Conservation (phyloP, 2,113 vertebrate species). For the Heliornis fulica region DNA sequence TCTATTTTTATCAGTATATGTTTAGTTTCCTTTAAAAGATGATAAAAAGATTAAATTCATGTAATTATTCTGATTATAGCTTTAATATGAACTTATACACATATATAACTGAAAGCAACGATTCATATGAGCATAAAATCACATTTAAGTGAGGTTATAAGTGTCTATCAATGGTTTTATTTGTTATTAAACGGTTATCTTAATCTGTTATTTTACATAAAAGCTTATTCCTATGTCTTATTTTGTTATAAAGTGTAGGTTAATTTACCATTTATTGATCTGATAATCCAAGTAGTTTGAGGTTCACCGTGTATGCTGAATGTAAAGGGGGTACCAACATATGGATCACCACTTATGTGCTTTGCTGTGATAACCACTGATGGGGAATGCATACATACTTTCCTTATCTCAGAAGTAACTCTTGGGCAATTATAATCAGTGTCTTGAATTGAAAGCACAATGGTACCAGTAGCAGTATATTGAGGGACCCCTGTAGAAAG, state of each 20-base stretch:
- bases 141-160: not conserved
- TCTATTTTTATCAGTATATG: not conserved
- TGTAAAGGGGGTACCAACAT: conserved; percentile 77
- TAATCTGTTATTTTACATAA: not conserved
- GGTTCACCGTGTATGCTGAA: conserved; percentile 77
- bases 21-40: not conserved
- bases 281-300: conserved; percentile 76
- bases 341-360: conserved; percentile 43
- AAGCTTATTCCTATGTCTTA: not conserved
- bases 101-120: not conserved
- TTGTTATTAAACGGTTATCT: not conserved
- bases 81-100: not conserved
- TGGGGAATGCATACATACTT: conserved; percentile 74
- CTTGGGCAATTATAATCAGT: conserved; percentile 82
- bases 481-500: conserved; percentile 76
- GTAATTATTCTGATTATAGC: not conserved
- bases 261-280: conserved; percentile 79
- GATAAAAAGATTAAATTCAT: not conserved
- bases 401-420: conserved; percentile 67
- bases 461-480: conserved; percentile 85
- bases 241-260: not conserved
- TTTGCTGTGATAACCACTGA: conserved; percentile 73
- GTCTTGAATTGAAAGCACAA: conserved; percentile 80
- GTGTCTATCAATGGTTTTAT: not conserved
- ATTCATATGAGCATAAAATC: not conserved